Evolutionary conservation across 2,797 vertebrate species (phyloP).

Genomic region (Xenopus petersii): DNA sequence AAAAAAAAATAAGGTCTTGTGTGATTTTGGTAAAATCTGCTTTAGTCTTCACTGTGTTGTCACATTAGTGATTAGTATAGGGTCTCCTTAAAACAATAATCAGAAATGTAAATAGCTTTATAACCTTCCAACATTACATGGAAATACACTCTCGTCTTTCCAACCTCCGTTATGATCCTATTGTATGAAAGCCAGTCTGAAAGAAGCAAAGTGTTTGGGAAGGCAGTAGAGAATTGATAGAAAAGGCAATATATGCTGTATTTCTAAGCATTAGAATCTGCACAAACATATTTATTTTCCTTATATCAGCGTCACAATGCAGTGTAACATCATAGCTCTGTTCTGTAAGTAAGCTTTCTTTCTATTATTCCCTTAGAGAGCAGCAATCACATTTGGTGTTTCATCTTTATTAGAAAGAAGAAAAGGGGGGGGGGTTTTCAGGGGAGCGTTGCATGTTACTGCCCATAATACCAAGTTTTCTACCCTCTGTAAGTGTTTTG

Average conservation of each 20-base stretch:
- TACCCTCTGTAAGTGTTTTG: background rate
- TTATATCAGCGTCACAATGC: background rate
- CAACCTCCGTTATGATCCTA: too few relatives aligned
- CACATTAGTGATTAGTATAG: too few relatives aligned
- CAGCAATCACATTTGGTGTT: background rate
- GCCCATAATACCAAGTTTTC: background rate
- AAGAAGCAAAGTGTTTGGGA: too few relatives aligned
- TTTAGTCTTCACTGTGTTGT: too few relatives aligned
- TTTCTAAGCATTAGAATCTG: constrained; percentile 4
- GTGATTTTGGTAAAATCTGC: too few relatives aligned
- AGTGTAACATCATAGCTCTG: background rate
- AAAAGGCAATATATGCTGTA: background rate
- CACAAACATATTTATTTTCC: constrained; percentile 7
- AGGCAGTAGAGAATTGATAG: too few relatives aligned
- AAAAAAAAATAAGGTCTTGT: too few relatives aligned
- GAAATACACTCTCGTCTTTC: too few relatives aligned
- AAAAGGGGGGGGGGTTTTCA: background rate
- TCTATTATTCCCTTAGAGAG: background rate
- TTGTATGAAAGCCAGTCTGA: too few relatives aligned
- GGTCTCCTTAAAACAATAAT: too few relatives aligned
- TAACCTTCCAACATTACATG: too few relatives aligned
- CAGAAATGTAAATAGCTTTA: too few relatives aligned
- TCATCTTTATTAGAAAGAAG: background rate
- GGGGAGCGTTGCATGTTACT: background rate
- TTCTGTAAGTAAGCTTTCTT: background rate